Evolutionary conservation across 1,140 invertebrate genomes (phyloP), one percentile per base, ranked within the genome.

Genomic region (Himalopsyche phryganea): DNA sequence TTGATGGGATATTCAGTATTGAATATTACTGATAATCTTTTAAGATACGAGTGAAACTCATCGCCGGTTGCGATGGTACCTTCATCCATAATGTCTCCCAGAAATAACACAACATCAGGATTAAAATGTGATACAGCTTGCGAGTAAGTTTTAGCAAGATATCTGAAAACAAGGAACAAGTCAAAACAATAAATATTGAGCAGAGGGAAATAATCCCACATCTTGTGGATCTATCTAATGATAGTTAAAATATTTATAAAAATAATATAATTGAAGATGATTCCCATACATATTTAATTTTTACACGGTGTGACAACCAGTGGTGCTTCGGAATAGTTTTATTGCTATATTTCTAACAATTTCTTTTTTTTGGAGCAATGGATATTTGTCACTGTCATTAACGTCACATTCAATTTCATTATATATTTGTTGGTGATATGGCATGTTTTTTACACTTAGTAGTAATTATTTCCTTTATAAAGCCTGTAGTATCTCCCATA

Each of bases 21-120:
- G 75, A 89, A 92, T 71, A 92, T 90, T 65, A 80, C 74, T 44
- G 80, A 75, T 57, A 93, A 82, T 68, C 90, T 81, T 56, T 79
- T 72, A 28, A 85, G 82, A 76, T 92, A 92, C 51, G 73, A 71
- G 65, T 82, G 72, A 72, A 86, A 95, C 66, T 90, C 81, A 57
- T 81, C 71, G 54, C 80, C 70, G 42, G 77, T 80, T 0, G 92
- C 84, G 53, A 88, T 84, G 53, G 89, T 90, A 0, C 94, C 94
- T 79, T 96, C 94, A 71, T 97, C 93, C 77, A 96, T 88, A 42
- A 96, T 76, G 76, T 98, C 94, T 3, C 95, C 94, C 18, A 97
- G 75, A 74, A 94, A 97, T 44, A 91, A 80, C 49, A 96, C 79
- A n/a, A 92, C 80, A 77, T 96, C 83, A 23, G 94, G 94, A 60